Evolutionary conservation across 2,888 invertebrate species (phyloP).

Genomic region (Trissonchulus sp.): DNA sequence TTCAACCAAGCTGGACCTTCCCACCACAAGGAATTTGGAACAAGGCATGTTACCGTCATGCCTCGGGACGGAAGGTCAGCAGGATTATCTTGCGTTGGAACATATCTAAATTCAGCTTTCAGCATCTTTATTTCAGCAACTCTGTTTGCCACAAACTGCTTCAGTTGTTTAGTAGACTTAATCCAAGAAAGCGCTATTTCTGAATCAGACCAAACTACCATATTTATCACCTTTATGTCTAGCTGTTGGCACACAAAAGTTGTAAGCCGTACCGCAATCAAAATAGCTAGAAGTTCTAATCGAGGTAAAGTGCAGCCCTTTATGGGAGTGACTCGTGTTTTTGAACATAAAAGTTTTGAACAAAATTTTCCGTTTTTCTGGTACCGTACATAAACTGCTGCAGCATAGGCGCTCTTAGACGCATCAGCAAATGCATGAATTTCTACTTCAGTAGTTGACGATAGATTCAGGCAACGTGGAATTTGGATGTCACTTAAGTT

Average conservation of each 20-base stretch:
- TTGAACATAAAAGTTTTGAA: not conserved
- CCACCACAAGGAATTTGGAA: slow-evolving; percentile 8
- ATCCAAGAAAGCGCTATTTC: not conserved
- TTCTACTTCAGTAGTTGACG: too few relatives aligned
- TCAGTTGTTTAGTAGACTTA: not conserved
- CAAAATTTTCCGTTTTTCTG: not conserved
- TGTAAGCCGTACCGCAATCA: not conserved
- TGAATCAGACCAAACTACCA: not conserved
- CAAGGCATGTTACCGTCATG: not conserved
- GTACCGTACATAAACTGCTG: slow-evolving; percentile 12
- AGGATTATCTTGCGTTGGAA: not conserved
- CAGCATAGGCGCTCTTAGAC: slow-evolving; percentile 8
- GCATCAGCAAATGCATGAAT: slow-evolving; percentile 14
- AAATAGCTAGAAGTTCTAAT: not conserved
- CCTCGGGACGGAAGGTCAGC: slow-evolving; percentile 21
- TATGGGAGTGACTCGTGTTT: not conserved
- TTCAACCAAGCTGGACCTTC: slow-evolving; percentile 6
- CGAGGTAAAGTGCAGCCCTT: not conserved
- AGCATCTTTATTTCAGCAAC: not conserved
- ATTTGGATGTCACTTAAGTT: too few relatives aligned
- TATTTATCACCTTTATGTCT: not conserved
- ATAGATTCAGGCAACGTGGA: too few relatives aligned
- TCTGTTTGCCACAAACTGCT: not conserved
- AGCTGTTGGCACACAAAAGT: not conserved
- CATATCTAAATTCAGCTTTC: not conserved